Percentiles rank a stretch among this genome's conserved stretches.
phyloP scores from a whole-genome alignment of 2,797 vertebrate genomes.

The Acanthiza pusilla region DNA sequence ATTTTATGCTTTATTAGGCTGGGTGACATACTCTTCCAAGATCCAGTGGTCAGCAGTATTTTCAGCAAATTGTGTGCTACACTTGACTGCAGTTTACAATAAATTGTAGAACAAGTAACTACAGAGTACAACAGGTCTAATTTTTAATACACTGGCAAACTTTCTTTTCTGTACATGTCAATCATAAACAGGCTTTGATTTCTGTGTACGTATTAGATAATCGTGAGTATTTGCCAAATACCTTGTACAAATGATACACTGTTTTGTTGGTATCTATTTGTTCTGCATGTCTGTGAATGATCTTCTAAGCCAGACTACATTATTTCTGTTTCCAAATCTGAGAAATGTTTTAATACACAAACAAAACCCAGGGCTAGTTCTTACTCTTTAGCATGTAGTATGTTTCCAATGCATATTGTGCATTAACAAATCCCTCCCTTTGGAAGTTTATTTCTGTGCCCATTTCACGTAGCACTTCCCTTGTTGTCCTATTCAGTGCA shows the following conservation, averaged over 20 bases:
- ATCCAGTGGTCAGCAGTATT: neutral
- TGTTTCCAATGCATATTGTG: neutral
- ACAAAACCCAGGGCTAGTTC: neutral
- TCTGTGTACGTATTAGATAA: neutral
- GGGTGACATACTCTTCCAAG: neutral
- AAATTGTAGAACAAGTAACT: neutral
- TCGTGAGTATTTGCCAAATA: neutral
- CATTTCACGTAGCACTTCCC: neutral
- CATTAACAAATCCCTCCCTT: neutral
- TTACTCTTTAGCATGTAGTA: neutral
- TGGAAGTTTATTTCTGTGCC: neutral
- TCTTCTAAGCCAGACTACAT: neutral
- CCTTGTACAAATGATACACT: neutral
- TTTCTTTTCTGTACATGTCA: neutral
- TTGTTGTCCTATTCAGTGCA: neutral
- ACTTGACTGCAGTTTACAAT: neutral
- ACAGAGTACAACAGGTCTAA: neutral
- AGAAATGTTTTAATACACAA: neutral
- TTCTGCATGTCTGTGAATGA: neutral
- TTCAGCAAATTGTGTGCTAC: neutral
- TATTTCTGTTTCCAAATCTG: neutral
- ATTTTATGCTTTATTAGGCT: constrained; percentile 13
- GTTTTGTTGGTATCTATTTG: neutral
- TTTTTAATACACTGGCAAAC: neutral
- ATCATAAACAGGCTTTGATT: neutral